Conservation (phyloP, 2,888 invertebrate species). For the Apamea crenata region DNA sequence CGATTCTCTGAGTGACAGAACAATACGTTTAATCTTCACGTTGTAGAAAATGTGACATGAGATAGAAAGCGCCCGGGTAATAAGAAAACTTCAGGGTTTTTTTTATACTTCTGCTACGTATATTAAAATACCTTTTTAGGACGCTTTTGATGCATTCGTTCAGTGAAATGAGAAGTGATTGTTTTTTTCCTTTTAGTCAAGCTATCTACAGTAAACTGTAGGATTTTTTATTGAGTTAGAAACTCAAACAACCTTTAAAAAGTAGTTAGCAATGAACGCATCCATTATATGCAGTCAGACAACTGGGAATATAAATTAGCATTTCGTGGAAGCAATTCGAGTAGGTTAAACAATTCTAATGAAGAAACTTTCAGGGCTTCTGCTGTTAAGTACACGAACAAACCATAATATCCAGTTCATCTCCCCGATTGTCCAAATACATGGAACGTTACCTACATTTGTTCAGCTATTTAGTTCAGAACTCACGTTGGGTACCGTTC, state of each 20-base stretch:
- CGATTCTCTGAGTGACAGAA: constrained; percentile 85
- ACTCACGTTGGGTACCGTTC: not conserved
- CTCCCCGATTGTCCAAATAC: constrained; percentile 54
- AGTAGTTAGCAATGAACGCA: constrained; percentile 22
- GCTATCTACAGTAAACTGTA: not conserved
- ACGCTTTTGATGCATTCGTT: constrained; percentile 54
- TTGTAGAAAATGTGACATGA: constrained; percentile 78
- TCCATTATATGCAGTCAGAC: constrained; percentile 37
- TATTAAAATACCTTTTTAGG: constrained; percentile 61
- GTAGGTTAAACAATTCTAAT: constrained; percentile 77
- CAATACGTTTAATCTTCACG: constrained; percentile 87
- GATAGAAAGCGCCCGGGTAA: constrained; percentile 71
- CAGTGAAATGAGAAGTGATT: constrained; percentile 35
- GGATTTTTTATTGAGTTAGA: constrained; percentile 11
- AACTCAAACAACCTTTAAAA: constrained; percentile 14
- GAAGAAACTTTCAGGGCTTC: constrained; percentile 75
- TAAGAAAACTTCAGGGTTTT: constrained; percentile 68
- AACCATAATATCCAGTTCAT: constrained; percentile 67
- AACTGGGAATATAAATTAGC: constrained; percentile 68
- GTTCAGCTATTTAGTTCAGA: constrained; percentile 13
- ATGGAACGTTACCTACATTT: constrained; percentile 33
- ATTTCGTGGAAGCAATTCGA: constrained; percentile 66
- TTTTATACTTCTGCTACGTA: constrained; percentile 54
- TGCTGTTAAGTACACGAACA: constrained; percentile 73
- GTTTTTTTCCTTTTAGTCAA: constrained; percentile 15